These are phyloP conservation scores for Ceramica pisi DNA, from an alignment of 2,888 invertebrate species.

Conservation along the genomic window DNA sequence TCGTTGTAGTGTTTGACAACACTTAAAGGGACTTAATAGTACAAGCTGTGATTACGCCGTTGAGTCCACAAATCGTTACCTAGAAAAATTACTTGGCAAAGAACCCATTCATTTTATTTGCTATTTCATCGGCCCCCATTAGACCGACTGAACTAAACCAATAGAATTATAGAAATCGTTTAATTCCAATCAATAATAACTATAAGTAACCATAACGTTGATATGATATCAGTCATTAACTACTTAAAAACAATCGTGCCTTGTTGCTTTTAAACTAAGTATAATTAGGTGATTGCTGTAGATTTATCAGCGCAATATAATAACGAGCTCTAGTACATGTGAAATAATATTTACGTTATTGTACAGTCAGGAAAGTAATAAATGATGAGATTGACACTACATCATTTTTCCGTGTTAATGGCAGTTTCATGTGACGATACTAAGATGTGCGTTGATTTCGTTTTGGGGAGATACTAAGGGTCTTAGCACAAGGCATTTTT, in stretches of 20 bases:
- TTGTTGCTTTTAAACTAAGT: background rate
- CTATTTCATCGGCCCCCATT: constrained; percentile 16
- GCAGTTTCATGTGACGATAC: background rate
- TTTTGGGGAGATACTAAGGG: background rate
- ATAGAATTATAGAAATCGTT: constrained; percentile 19
- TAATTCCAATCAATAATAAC: constrained; percentile 18
- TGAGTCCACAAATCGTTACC: constrained; percentile 27
- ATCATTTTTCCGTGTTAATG: background rate
- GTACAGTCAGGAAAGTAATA: background rate
- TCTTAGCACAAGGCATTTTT: too few species aligned
- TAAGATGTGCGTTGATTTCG: background rate
- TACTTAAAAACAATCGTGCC: background rate
- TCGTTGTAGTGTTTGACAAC: constrained; percentile 39
- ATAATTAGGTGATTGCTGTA: constrained; percentile 6
- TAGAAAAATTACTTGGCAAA: constrained; percentile 13
- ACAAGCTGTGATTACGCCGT: constrained; percentile 25
- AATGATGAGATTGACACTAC: background rate
- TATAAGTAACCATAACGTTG: background rate
- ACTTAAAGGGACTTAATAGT: constrained; percentile 30
- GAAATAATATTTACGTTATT: background rate
- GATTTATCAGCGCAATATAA: constrained; percentile 5
- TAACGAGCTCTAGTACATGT: background rate
- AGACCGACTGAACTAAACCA: constrained; percentile 2
- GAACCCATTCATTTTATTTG: background rate
- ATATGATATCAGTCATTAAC: constrained; percentile 25